Conservation (phyloP, 2,797 vertebrate genomes). For the Lacerta bilineata region DNA sequence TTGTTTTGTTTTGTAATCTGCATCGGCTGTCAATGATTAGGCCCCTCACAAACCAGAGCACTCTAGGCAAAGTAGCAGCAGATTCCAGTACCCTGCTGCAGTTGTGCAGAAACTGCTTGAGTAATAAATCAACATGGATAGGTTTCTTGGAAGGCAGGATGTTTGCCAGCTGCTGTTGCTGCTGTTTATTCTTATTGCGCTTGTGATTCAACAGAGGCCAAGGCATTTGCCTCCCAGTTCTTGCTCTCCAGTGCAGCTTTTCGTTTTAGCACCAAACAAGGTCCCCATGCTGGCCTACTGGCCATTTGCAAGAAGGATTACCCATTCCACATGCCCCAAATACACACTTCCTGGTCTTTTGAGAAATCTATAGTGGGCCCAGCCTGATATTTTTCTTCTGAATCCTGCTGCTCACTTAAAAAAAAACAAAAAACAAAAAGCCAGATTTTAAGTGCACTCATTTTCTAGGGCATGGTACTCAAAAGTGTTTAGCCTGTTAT, state of each 20-base stretch:
- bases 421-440: no score
- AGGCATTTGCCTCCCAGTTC: no score
- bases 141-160: not conserved
- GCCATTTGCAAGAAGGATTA: no score
- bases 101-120: constrained; percentile 5
- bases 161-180: not conserved
- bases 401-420: not conserved
- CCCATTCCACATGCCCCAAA: not conserved
- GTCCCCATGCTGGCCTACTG: not conserved
- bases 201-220: not conserved
- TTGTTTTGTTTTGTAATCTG: no score
- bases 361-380: not conserved
- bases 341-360: not conserved
- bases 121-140: constrained; percentile 2
- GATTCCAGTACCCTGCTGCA: not conserved
- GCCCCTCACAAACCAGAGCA: not conserved
- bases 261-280: not conserved
- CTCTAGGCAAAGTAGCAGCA: not conserved
- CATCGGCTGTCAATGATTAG: not conserved
- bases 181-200: not conserved
- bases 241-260: not conserved
- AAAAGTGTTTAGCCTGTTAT: not conserved
- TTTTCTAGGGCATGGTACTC: not conserved
- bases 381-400: not conserved
- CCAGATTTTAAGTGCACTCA: no score